Base-by-base conservation (phyloP, 2,113 vertebrate species). In the Podiceps cristatus region DNA sequence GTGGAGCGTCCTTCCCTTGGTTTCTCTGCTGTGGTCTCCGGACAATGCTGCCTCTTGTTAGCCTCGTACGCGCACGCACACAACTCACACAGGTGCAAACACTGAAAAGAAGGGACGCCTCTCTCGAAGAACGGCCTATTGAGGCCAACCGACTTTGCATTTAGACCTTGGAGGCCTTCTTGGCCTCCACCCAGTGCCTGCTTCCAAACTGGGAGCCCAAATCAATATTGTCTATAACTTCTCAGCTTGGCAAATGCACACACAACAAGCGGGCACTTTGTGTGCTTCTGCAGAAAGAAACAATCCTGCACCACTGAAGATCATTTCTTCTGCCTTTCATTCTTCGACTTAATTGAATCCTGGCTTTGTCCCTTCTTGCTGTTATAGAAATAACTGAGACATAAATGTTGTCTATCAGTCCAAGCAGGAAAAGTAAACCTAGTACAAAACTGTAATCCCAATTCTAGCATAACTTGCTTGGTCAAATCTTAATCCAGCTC, bases 201-300 rank as follows among this genome's bases (percentile, higher is more conserved):
- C 72, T 92, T 96, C 88, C 90, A 88, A 92, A 84, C 91, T 83
- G 56, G n/a, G 72, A 86, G 68, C 55, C 72, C 82, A 88, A 74
- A 93, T 92, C 94, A 94, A 90, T 96, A 96, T 95, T 88, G 88
- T 45, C 86, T 91, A 55, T 88, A 95, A 88, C 76, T 95, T 96
- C 96, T 90, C 76, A 20, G 7, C 40, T 91, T 92, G 92, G 95
- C 94, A 97, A 90, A 75, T 2, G 28, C 13, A 33, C n/a, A 12
- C 28, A 40, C 52, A 93, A 93, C 94, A 86, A 96, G 91, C 73
- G 60, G 69, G 87, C 84, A 58, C 90, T 93, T 85, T 81, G 73
- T 94, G 86, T 92, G 64, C 73, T 62, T 86, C 86, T 80, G 62
- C 79, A 83, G 68, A 90, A 92, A 86, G 63, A 83, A 95, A 83